These are phyloP conservation scores for Zoanthus gigantus DNA, from an alignment of 92 coral and sea anemone species.

Conservation along the genomic window DNA sequence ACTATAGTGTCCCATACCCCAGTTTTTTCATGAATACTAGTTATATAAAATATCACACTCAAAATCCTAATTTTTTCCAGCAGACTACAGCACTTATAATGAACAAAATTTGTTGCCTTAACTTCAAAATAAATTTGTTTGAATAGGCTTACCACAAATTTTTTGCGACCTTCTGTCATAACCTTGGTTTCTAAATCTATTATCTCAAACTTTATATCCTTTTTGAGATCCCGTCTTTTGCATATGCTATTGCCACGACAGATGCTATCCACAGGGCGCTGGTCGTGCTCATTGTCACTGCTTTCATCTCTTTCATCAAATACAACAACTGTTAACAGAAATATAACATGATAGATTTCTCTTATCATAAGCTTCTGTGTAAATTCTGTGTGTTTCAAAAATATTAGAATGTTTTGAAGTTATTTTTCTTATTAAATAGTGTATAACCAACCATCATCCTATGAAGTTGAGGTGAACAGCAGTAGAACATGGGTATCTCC, in stretches of 20 bases:
- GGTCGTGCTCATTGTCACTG: constrained; percentile 69
- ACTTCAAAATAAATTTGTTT: background rate
- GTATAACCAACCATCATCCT: no score
- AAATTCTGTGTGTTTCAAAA: no score
- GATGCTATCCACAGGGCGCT: constrained; percentile 73
- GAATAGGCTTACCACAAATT: constrained; percentile 76
- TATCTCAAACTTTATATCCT: constrained; percentile 76
- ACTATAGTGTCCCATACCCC: no score
- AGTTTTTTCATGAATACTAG: no score
- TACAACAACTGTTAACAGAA: constrained; percentile 49
- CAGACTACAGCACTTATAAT: no score
- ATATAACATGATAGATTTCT: background rate
- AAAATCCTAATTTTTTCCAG: no score
- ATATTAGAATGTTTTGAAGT: no score
- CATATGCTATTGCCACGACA: constrained; percentile 73
- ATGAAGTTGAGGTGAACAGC: no score
- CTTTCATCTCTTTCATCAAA: constrained; percentile 80
- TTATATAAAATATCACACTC: no score
- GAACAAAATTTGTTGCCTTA: background rate
- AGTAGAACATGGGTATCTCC: no score
- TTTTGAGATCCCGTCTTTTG: constrained; percentile 43
- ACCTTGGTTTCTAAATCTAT: constrained; percentile 65
- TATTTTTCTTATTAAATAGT: no score
- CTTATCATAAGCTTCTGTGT: no score
- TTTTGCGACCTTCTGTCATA: constrained; percentile 58